phyloP scores from a whole-genome alignment of 2,797 vertebrate genomes.

The Cuniculus paca region DNA sequence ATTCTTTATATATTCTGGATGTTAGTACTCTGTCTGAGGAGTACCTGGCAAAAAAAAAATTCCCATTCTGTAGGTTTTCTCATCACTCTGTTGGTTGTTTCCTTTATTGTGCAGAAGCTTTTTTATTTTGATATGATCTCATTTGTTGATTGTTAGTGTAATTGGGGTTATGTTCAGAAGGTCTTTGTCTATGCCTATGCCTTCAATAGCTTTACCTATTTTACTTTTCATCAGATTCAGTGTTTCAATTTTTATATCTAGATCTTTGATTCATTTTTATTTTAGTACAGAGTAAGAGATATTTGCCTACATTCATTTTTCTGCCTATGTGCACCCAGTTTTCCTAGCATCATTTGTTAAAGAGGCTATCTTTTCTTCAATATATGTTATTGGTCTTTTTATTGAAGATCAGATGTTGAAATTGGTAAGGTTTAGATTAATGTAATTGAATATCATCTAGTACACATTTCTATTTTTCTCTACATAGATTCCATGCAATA shows the following conservation, averaged over 20 bases:
- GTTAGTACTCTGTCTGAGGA: background rate
- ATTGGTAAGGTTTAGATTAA: constrained; percentile 53
- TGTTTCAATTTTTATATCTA: background rate
- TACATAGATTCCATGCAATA: constrained; percentile 23
- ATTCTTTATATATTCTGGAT: background rate
- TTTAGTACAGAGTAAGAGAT: background rate
- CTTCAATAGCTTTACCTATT: background rate
- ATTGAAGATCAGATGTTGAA: constrained; percentile 9
- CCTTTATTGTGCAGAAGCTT: background rate
- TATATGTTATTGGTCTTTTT: background rate
- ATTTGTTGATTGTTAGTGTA: background rate
- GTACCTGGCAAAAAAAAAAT: background rate
- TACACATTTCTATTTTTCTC: constrained; percentile 48
- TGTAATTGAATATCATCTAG: background rate
- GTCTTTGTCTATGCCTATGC: background rate
- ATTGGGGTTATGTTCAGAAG: background rate
- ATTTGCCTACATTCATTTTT: background rate
- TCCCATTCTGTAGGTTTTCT: background rate
- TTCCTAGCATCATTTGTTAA: background rate
- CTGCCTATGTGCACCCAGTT: background rate
- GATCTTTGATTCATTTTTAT: background rate
- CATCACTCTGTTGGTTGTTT: background rate
- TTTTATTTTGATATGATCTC: background rate
- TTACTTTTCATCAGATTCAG: background rate
- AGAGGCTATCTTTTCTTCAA: background rate